Base-by-base conservation (phyloP, 2,888 invertebrate genomes). In the Shargacucullia verbasci region DNA sequence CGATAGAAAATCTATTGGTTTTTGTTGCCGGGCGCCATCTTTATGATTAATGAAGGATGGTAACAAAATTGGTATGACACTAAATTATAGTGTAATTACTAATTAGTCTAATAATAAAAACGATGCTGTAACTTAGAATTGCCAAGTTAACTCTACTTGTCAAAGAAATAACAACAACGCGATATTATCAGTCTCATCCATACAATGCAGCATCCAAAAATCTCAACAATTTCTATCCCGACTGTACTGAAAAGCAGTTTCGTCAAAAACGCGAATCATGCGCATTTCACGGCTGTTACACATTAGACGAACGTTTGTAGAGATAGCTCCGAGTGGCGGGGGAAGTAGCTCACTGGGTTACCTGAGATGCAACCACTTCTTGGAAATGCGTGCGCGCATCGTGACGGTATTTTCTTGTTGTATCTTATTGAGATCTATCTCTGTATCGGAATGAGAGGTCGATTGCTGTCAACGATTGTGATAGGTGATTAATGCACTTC, bases 311-410 rank as follows among this genome's bases (percentile, higher is more conserved):
- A 73, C 76, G 70, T 57, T 70, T 57, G 63, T 50, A 64, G 72
- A 68, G 64, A 70, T 67, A 64, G 69, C 62, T 69, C 8, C 47
- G 8, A 14, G 39, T 0, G 58, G 58, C 14, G 53, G 58, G 70
- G 62, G 73, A 89, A 82, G 78, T 88, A 74, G 89, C 83, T 70
- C 86, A 89, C 81, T 89, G 80, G 88, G 90, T 83, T 85, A 85
- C 20, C 48, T 13, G 20, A 53, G 41, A 67, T 55, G 70, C 50
- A 56, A 38, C 37, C 39, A 29, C 59, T 70, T 65, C 63, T 43
- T 63, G 69, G 79, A 78, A 78, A 78, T 78, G 74, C 71, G 72
- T 76, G 44, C 46, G 41, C 50, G 60, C 58, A 46, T 49, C 56
- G 46, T 52, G 56, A 61, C 45, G 48, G 27, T 49, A 60, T 63